Evolutionary conservation across 1,140 invertebrate genomes (phyloP).

Genomic region (Drosophila saltans): DNA sequence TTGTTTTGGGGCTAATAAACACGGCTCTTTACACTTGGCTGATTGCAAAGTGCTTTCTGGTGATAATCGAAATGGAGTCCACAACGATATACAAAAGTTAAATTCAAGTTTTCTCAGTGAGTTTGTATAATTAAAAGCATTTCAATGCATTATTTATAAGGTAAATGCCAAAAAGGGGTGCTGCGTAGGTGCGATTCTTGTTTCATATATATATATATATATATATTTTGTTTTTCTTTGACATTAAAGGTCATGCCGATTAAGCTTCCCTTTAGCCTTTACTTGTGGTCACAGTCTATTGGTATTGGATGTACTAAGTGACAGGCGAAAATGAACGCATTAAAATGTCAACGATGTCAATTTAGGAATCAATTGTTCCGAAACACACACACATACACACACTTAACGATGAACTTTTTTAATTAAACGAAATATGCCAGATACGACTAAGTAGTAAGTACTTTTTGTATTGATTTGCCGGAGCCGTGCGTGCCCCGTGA

Average conservation of each 20-base stretch:
- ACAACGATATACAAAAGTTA: background rate
- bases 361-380: conserved; percentile 63
- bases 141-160: conserved; percentile 73
- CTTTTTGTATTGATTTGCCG: conserved; percentile 64
- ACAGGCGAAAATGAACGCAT: conserved; percentile 62
- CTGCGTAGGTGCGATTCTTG: conserved; percentile 21
- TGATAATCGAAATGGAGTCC: conserved; percentile 11
- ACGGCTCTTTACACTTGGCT: conserved; percentile 71
- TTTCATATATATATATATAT: conserved; percentile 22
- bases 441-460: conserved; percentile 27
- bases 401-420: conserved; percentile 63
- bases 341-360: conserved; percentile 67
- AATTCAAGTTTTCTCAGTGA: background rate
- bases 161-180: background rate
- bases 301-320: conserved; percentile 26
- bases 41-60: conserved; percentile 43
- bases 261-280: conserved; percentile 5
- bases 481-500: conserved; percentile 37
- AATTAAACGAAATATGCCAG: conserved; percentile 69
- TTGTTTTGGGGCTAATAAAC: conserved; percentile 70
- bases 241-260: conserved; percentile 27
- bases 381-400: conserved; percentile 13
- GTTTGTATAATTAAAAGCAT: conserved; percentile 74
- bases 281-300: conserved; percentile 11
- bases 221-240: background rate